Evolutionary conservation across 2,888 invertebrate species (phyloP), one percentile per base, ranked within the genome.

Genomic region (Pollenia amentaria): DNA sequence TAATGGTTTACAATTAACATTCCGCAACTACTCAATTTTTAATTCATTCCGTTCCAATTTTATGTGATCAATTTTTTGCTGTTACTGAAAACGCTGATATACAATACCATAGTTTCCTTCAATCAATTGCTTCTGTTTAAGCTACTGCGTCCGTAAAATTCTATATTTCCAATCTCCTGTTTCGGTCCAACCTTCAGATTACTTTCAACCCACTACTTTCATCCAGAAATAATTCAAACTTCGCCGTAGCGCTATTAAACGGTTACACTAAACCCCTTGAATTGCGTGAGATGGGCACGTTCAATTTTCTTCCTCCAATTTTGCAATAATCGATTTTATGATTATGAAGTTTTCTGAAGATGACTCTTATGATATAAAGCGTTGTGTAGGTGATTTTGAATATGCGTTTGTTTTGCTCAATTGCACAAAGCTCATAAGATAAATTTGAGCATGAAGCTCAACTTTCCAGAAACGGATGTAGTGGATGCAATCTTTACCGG

Each of bases 331-430:
- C n/a, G 53, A 70, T 1, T 69, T 51, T 11, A 53, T 53, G 29
- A 29, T 48, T 21, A 29, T 10, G 4, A 48, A 48, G 11, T 38
- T 67, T 29, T 29, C 14, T 67, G 70, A 53, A 18, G 53, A 70
- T 40, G 69, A 51, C 51, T 51, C 18, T 38, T 55, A 55, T 38
- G 53, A 40, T 70, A 38, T 70, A 21, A 40, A 14, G n/a, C 9
- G 18, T n/a, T 73, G 73, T 48, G 8, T 73, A n/a, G 46, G 8
- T 73, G 73, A 73, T 29, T 29, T 73, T 7, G 46, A 73, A 29
- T 48, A 73, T 16, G 48, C 57, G 10, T 72, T 72, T 72, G 29
- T 18, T 38, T 48, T 75, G 12, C 51, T 38, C 4, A 38, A 76
- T 42, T 51, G 42, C 38, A 29, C n/a, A 21, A 29, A 77, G 44